Evolutionary conservation across 2,888 invertebrate genomes (phyloP), one percentile per base, ranked within the genome.

Genomic region (Cacoxenus indagator): DNA sequence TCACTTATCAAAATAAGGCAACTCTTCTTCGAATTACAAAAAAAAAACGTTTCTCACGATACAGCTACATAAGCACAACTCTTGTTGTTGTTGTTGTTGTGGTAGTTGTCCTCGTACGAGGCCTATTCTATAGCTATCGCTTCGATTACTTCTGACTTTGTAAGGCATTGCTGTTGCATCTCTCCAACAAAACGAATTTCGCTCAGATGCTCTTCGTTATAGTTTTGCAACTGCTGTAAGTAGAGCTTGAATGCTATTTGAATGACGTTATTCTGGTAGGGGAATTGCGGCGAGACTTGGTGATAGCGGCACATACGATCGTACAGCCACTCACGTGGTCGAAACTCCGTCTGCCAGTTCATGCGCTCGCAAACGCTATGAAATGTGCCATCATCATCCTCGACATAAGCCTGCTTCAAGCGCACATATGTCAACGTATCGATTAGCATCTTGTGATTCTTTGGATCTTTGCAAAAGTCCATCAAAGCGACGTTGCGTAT

Each of bases 231-330:
- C 5, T 14, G 8, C 14, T 37, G 37, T 37, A 37, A 11, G 14
- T 37, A 37, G 14, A 8, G 37, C 37, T 37, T 37, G 2, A 37
- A 37, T 8, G 5, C 1, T 14, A 37, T 1, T 37, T 37, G 37
- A 37, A 14, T 37, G 37, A 37, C 37, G 14, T 37, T 14, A 1
- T 37, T 37, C 37, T 37, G 37, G 14, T 37, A 37, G 37, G 37
- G 37, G 37, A 37, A 37, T 2, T 14, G 5, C 37, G 37, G 37
- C 14, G 37, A 11, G 37, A 14, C 37, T 11, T 14, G 14, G 27
- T 76, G 77, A 51, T 75, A 76, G 1, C 37, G 24, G 11, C 76
- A 75, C 4, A 27, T 65, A 4, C 24, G 17, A n/a, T 73, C 54
- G 29, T 69, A 75, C 6, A 70, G 37, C 77, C 75, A 75, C 0